Percentiles rank a stretch among this genome's conserved stretches.
Conservation (phyloP, 2,797 vertebrate genomes). For the Coregonus suidteri region DNA sequence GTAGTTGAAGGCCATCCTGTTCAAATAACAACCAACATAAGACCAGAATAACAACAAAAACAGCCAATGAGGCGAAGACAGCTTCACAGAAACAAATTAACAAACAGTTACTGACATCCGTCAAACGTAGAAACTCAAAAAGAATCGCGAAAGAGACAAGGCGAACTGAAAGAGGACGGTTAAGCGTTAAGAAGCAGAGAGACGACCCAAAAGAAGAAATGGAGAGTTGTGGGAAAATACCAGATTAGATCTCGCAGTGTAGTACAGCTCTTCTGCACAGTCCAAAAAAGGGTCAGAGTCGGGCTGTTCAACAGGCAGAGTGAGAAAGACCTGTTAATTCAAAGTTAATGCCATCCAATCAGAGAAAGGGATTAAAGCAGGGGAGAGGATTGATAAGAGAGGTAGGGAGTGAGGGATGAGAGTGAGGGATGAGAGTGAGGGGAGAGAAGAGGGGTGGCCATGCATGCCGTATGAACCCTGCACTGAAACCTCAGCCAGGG, state of each 20-base stretch:
- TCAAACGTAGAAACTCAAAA: conserved; percentile 22
- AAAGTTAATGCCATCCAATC: conserved; percentile 6
- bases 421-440: neutral
- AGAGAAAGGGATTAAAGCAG: neutral
- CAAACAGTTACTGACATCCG: conserved; percentile 35
- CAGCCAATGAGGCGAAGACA: conserved; percentile 54
- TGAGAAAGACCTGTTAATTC: conserved; percentile 56
- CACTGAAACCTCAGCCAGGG: neutral
- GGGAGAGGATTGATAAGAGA: conserved; percentile 18
- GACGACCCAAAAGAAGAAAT: neutral
- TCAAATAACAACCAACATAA: conserved; percentile 13
- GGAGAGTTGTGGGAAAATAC: conserved; percentile 78
- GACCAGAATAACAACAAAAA: conserved; percentile 29
- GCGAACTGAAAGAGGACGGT: neutral
- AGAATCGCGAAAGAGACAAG: neutral
- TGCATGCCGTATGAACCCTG: conserved; percentile 22
- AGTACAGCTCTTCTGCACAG: conserved; percentile 97
- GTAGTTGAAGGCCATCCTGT: conserved; percentile 14
- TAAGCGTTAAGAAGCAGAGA: neutral
- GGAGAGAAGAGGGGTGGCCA: conserved; percentile 27
- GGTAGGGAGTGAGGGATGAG: neutral
- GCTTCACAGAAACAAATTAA: conserved; percentile 33
- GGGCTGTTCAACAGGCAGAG: conserved; percentile 88
- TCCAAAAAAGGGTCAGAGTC: conserved; percentile 94
- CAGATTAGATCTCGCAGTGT: conserved; percentile 99